A percentile compares a stretch with the other conserved stretches of the same genome.
phyloP scores from a whole-genome alignment of 2,888 invertebrate genomes.

The Pogonocherus hispidulus region DNA sequence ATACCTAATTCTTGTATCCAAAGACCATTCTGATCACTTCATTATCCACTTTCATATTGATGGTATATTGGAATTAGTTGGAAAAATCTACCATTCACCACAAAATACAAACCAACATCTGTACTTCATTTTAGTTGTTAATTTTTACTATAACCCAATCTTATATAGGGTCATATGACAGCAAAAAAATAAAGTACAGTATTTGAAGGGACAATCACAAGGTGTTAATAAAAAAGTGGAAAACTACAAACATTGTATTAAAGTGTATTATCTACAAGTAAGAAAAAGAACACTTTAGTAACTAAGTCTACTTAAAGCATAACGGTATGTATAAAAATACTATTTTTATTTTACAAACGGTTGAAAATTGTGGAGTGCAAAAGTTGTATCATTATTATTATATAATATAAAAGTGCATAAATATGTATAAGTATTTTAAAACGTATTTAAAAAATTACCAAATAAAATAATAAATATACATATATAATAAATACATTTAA shows the following conservation, averaged over 20 bases:
- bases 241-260: slow-evolving; percentile 31
- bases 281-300: slow-evolving; percentile 34
- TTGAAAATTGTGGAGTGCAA: neutral
- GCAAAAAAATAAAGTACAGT: slow-evolving; percentile 29
- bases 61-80: slow-evolving; percentile 29
- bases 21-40: slow-evolving; percentile 36
- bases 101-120: slow-evolving; percentile 23
- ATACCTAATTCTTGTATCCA: slow-evolving; percentile 42
- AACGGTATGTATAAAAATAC: slow-evolving; percentile 28
- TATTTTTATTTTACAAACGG: neutral
- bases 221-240: slow-evolving; percentile 39
- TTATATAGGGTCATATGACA: neutral
- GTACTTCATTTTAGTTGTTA: slow-evolving; percentile 16
- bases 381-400: neutral
- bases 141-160: neutral
- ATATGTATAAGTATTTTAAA: slow-evolving; percentile 1
- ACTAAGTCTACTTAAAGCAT: slow-evolving; percentile 19
- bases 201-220: slow-evolving; percentile 18
- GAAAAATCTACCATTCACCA: slow-evolving; percentile 29
- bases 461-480: neutral
- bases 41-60: slow-evolving; percentile 59
- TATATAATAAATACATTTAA: neutral
- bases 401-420: slow-evolving; percentile 17
- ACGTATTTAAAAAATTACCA: slow-evolving; percentile 19
- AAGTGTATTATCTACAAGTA: slow-evolving; percentile 22